A percentile compares a stretch with the other conserved stretches of the same genome.
phyloP scores from a whole-genome alignment of 1,140 invertebrate genomes.

The Temnothorax curvispinosus region DNA sequence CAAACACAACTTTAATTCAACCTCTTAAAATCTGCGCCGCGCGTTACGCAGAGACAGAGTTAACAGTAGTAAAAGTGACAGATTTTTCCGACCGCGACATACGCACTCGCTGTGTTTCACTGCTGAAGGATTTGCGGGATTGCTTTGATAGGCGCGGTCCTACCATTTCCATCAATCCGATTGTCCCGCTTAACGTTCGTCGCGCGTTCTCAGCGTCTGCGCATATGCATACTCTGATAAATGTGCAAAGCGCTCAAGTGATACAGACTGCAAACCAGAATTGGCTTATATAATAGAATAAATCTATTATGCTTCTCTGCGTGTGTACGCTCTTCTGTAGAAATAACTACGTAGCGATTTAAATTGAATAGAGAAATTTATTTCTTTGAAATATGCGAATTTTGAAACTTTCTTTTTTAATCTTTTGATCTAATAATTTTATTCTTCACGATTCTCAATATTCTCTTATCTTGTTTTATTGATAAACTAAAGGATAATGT shows the following conservation, averaged over 20 bases:
- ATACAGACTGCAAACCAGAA: slow-evolving; percentile 11
- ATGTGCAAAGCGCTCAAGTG: slow-evolving; percentile 16
- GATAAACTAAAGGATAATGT: no score
- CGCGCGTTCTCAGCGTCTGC: not conserved
- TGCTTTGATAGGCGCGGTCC: slow-evolving; percentile 16
- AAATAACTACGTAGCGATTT: not conserved
- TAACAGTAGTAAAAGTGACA: not conserved
- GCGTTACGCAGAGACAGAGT: not conserved
- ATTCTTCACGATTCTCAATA: not conserved
- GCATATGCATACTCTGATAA: slow-evolving; percentile 6
- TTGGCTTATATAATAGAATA: not conserved
- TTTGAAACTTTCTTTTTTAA: not conserved
- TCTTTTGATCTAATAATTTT: not conserved
- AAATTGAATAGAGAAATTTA: slow-evolving; percentile 7
- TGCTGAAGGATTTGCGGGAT: not conserved
- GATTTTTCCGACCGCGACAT: slow-evolving; percentile 20
- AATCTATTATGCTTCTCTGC: not conserved
- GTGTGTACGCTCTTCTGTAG: not conserved
- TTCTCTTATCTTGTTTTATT: not conserved
- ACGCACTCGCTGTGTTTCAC: not conserved
- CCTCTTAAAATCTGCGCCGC: not conserved
- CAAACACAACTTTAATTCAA: not conserved
- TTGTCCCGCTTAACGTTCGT: slow-evolving; percentile 31
- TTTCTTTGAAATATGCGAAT: not conserved
- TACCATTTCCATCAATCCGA: slow-evolving; percentile 42